phyloP scores from a whole-genome alignment of 2,888 invertebrate species.

The Chorisops tibialis region DNA sequence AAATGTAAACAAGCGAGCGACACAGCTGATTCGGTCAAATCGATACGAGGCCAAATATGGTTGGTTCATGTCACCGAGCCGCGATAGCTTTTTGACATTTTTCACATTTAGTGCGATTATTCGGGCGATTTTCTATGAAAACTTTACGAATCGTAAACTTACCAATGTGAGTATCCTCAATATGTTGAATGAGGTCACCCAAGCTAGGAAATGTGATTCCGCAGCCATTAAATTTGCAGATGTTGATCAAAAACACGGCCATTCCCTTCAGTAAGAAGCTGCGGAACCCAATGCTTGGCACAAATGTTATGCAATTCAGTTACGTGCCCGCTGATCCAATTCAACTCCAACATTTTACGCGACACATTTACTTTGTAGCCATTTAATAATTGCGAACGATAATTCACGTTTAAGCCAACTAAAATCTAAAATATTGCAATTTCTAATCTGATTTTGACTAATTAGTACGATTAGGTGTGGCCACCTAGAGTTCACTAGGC shows the following conservation, averaged over 20 bases:
- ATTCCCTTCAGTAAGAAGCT: conserved; percentile 52
- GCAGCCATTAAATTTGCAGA: conserved; percentile 85
- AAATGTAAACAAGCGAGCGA: conserved; percentile 20
- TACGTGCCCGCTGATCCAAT: conserved; percentile 10
- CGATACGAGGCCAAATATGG: conserved; percentile 25
- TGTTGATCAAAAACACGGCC: conserved; percentile 88
- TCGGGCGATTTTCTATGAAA: conserved; percentile 10
- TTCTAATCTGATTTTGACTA: conserved; percentile 24
- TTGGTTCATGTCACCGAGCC: conserved; percentile 24
- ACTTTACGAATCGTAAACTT: conserved; percentile 43
- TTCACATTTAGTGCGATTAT: conserved; percentile 5
- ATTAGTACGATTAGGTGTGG: too few species aligned
- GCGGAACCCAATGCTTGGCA: conserved; percentile 33
- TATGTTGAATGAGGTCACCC: conserved; percentile 79
- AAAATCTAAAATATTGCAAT: conserved; percentile 17
- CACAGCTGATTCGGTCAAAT: conserved; percentile 25
- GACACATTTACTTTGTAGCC: conserved; percentile 13
- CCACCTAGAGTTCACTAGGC: too few species aligned
- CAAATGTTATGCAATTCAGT: conserved; percentile 38
- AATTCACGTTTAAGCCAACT: conserved; percentile 14
- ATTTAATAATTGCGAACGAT: conserved; percentile 2
- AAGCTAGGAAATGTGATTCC: conserved; percentile 78
- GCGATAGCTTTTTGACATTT: conserved; percentile 23
- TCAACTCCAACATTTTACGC: conserved; percentile 21
- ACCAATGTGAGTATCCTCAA: conserved; percentile 86